phyloP scores from a whole-genome alignment of 1,140 invertebrate species.

The Amphibalanus amphitrite region DNA sequence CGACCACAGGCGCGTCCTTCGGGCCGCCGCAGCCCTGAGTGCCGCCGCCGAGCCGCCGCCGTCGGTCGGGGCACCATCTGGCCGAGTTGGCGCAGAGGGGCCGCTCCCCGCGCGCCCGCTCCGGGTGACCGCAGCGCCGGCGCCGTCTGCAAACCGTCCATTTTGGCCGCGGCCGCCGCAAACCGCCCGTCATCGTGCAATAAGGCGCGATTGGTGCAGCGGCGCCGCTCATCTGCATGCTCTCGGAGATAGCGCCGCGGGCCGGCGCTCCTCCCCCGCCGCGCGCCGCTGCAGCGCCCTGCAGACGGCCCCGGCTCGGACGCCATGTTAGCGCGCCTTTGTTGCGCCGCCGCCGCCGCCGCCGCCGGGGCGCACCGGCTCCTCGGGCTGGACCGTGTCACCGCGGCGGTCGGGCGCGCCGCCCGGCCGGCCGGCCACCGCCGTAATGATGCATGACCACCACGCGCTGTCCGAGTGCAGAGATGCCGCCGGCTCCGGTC shows the following conservation, averaged over 20 bases:
- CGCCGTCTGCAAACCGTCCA: background rate
- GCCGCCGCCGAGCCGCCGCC: too few relatives aligned
- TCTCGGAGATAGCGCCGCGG: background rate
- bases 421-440: too few relatives aligned
- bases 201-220: slow-evolving; percentile 1
- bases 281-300: too few relatives aligned
- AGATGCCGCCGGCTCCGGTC: background rate
- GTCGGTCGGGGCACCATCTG: too few relatives aligned
- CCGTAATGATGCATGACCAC: background rate
- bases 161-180: background rate
- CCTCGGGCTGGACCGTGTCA: background rate
- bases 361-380: background rate
- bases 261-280: background rate
- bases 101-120: background rate
- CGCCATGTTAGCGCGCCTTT: background rate
- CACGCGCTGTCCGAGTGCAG: background rate
- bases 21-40: too few relatives aligned
- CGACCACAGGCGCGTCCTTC: too few relatives aligned
- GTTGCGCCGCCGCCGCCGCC: background rate
- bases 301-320: too few relatives aligned
- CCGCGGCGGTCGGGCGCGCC: too few relatives aligned
- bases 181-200: background rate
- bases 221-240: background rate
- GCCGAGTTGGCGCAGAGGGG: too few relatives aligned
- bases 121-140: too few relatives aligned